Base-by-base conservation (phyloP, 2,797 vertebrate genomes). In the Petrocephalus sullivani region DNA sequence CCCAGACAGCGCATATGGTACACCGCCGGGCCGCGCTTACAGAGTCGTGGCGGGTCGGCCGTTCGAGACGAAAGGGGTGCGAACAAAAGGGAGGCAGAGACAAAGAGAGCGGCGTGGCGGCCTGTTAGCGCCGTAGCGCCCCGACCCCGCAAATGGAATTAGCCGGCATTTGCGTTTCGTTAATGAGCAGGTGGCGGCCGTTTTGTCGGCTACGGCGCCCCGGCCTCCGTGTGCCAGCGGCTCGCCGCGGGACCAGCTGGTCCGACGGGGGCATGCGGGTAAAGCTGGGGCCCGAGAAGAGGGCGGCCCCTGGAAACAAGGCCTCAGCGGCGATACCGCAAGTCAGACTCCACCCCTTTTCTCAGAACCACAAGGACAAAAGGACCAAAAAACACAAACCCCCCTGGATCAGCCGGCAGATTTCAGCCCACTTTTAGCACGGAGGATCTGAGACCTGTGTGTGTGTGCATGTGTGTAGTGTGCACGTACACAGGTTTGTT, bases 1-100 rank as follows among this genome's bases (percentile, higher is more conserved):
- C 94, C 90, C 95, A 96, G 94, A 96, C 95, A 95, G 95, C 95
- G 94, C 95, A 95, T 94, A 95, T 94, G 95, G 94, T 91, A 95
- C 94, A 94, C 93, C 92, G 92, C 71, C 53, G 10, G 21, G 67
- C 60, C 51, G 78, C 33, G 41, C 49, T 78, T 28, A 16, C 88
- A 71, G 57, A 33, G 19, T 37, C 85, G 16, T 8, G 85, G 37
- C 85, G 37, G 21, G 28, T 6, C 41, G 85, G 71, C 37, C 54
- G 10, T 53, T 53, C 56, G 37, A 51, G 82, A 67, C 28, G 54
- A 87, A 78, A 87, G 78, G 89, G 67, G 78, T 87, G 81, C 58
- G 88, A 89, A 93, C 91, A 93, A 93, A 91, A 92, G 90, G 91
- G 88, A 89, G 46, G 28, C 49, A 0, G 89, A 51, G 91, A 92